phyloP scores from a whole-genome alignment of 1,140 invertebrate species.

The Drosophila bipectinata region DNA sequence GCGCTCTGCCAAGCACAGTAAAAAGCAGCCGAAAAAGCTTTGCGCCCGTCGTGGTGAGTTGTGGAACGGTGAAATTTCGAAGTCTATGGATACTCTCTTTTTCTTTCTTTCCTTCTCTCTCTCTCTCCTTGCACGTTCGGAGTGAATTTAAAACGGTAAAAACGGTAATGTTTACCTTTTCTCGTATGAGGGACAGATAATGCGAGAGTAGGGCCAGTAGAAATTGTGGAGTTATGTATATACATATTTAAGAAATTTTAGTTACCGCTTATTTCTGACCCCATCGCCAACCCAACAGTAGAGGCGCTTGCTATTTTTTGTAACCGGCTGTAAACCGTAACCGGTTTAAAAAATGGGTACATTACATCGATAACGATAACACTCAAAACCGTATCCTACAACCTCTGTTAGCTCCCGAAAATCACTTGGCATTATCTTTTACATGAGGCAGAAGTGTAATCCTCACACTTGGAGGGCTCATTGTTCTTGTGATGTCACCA shows the following conservation, averaged over 20 bases:
- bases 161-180: background rate
- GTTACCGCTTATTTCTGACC: background rate
- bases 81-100: slow-evolving; percentile 20
- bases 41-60: slow-evolving; percentile 32
- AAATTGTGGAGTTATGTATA: background rate
- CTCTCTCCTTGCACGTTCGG: background rate
- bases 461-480: background rate
- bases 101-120: background rate
- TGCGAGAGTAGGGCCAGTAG: background rate
- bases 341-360: background rate
- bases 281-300: background rate
- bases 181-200: background rate
- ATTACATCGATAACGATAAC: background rate
- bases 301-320: no score
- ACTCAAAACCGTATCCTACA: background rate
- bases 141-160: background rate
- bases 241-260: background rate
- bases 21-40: slow-evolving; percentile 37
- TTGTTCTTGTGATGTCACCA: background rate
- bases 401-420: background rate
- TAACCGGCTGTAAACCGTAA: background rate
- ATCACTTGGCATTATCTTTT: no score
- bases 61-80: slow-evolving; percentile 36
- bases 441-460: no score
- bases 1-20: slow-evolving; percentile 14